Evolutionary conservation across 2,797 vertebrate genomes (phyloP), one percentile per base, ranked within the genome.

Genomic region (Microcaecilia unicolor): DNA sequence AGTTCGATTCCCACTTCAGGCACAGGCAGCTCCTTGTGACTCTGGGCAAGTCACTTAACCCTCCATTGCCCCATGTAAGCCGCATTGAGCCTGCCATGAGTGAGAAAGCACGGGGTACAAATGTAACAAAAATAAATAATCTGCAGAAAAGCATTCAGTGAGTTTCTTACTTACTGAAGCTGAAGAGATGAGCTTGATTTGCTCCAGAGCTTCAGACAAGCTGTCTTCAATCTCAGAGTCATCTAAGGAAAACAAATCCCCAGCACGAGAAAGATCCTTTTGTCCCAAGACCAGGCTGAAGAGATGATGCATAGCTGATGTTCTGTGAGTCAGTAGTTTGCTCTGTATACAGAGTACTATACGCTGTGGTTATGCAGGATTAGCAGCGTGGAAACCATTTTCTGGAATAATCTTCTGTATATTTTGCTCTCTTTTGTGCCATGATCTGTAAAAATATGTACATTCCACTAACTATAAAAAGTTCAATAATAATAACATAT

Each of bases 221-320:
- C 88, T 85, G 29, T 76, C 85, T 70, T 97, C 89, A 0, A 98
- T 98, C 54, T 94, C 91, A 5, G 74, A 44, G 53, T 96, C 90
- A 18, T 90, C 85, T 58, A 98, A 76, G 41, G 93, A 97, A 71
- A 98, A 98, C 22, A 98, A 87, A 45, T 98, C 93, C 4, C 95
- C 93, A 0, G 95, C 95, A 25, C 91, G 73, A 9, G 94, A 98
- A 44, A 98, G 86, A 56, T 97, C 92, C 70, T 88, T 91, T 28
- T 94, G 91, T 27, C 85, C 81, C 67, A 98, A 68, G 44, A 98
- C 94, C 66, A 88, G 73, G 55, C 84, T 67, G 25, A 98, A 93
- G 18, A 98, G 84, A 17, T 91, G 91, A 73, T 98, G 94, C 95
- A 98, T 97, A 55, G 28, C 34, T 44, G 56, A 18, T 1, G 1